These are phyloP conservation scores for Rachycentron canadum DNA, from an alignment of 2,797 vertebrate genomes.

Conservation along the genomic window DNA sequence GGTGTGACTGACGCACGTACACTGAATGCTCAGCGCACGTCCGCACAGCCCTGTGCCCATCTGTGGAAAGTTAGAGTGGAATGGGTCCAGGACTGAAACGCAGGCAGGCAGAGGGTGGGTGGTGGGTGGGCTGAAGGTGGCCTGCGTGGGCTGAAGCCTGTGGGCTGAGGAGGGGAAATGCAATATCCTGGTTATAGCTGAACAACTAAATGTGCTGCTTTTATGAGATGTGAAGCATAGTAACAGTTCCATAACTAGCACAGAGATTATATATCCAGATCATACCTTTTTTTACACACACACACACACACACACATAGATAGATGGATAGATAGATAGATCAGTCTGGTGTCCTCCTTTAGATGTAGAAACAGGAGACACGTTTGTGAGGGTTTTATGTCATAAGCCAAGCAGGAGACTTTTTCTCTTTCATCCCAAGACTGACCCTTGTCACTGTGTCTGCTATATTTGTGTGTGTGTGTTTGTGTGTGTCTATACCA, in stretches of 20 bases:
- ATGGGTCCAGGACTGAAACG: constrained; percentile 56
- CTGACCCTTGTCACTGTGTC: constrained; percentile 47
- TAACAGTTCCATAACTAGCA: constrained; percentile 14
- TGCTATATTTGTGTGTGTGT: not conserved
- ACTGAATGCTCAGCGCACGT: constrained; percentile 34
- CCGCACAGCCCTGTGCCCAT: constrained; percentile 58
- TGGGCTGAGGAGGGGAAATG: constrained; percentile 71
- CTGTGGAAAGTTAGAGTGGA: constrained; percentile 75
- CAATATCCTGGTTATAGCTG: constrained; percentile 63
- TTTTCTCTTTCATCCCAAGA: constrained; percentile 23
- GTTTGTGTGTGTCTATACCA: constrained; percentile 14
- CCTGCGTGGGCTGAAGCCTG: constrained; percentile 67
- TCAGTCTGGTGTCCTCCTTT: constrained; percentile 25
- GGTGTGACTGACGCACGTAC: constrained; percentile 64
- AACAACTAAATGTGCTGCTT: constrained; percentile 59
- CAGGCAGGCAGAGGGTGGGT: constrained; percentile 58
- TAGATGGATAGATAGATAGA: constrained; percentile 24
- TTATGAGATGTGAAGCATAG: constrained; percentile 42
- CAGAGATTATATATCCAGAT: constrained; percentile 36
- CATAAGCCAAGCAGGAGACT: not conserved
- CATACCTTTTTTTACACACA: constrained; percentile 27
- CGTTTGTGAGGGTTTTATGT: constrained; percentile 18
- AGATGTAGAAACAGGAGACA: constrained; percentile 14
- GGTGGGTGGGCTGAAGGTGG: constrained; percentile 70
- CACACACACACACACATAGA: no score